phyloP scores from a whole-genome alignment of 2,888 invertebrate species.

The Dryocosmus kuriphilus region DNA sequence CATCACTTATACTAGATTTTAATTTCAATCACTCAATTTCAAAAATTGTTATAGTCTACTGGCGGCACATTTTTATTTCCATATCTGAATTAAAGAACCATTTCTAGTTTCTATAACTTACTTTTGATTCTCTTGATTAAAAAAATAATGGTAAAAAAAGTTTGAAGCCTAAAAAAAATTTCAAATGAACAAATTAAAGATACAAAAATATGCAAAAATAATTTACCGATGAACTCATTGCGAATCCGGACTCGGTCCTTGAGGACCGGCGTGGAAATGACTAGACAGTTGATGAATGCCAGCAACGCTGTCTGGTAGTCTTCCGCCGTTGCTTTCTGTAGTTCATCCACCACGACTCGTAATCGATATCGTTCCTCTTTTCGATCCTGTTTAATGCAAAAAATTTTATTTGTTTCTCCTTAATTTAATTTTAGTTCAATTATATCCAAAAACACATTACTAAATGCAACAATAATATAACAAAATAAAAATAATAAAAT shows the following conservation, averaged over 20 bases:
- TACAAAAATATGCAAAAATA: slow-evolving; percentile 37
- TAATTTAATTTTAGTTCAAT: not conserved
- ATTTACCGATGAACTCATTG: slow-evolving; percentile 96
- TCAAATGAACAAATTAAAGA: too few relatives aligned
- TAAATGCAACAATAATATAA: too few relatives aligned
- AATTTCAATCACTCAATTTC: too few relatives aligned
- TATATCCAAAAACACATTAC: not conserved
- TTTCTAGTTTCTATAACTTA: too few relatives aligned
- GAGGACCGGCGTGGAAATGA: slow-evolving; percentile 92
- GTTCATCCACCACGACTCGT: slow-evolving; percentile 91
- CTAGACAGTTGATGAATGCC: slow-evolving; percentile 97
- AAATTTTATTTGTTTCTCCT: not conserved
- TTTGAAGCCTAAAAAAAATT: too few relatives aligned
- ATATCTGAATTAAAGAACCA: too few relatives aligned
- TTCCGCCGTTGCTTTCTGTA: slow-evolving; percentile 87
- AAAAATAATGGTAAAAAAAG: too few relatives aligned
- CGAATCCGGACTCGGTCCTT: slow-evolving; percentile 92
- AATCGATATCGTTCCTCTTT: slow-evolving; percentile 94
- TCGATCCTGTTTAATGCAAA: slow-evolving; percentile 82
- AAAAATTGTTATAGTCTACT: too few relatives aligned
- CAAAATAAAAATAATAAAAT: too few relatives aligned
- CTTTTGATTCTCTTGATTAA: too few relatives aligned
- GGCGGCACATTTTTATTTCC: too few relatives aligned
- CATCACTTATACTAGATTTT: too few relatives aligned
- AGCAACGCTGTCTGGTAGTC: slow-evolving; percentile 95